Percentiles rank a stretch among this genome's conserved stretches.
These are phyloP conservation scores for Acronicta aceris DNA, from an alignment of 2,888 invertebrate genomes.

Conservation along the genomic window DNA sequence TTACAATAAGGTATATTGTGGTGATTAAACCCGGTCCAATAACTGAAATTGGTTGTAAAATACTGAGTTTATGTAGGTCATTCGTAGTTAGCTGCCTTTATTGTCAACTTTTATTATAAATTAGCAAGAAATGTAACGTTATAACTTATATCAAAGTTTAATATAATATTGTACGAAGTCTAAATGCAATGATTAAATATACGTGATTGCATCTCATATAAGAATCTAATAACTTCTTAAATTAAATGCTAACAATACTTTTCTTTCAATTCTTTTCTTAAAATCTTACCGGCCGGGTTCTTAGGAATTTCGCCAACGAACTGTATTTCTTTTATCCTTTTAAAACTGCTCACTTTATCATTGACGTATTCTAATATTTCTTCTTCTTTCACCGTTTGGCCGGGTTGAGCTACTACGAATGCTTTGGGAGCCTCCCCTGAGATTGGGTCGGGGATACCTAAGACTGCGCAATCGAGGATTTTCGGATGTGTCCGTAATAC, in stretches of 20 bases:
- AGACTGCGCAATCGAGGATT: conserved; percentile 94
- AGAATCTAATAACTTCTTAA: not conserved
- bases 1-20: not conserved
- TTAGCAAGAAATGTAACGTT: no score
- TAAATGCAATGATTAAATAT: conserved; percentile 30
- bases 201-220: conserved; percentile 10
- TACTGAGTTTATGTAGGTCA: not conserved
- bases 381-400: conserved; percentile 79
- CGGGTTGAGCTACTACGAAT: conserved; percentile 89
- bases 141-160: no score
- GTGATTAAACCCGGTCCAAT: not conserved
- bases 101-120: not conserved
- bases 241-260: conserved; percentile 66
- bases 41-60: not conserved
- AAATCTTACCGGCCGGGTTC: conserved; percentile 93
- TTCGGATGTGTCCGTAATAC: conserved; percentile 92
- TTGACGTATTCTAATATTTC: conserved; percentile 91
- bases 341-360: conserved; percentile 92
- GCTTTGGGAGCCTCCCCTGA: conserved; percentile 95
- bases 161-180: conserved; percentile 7
- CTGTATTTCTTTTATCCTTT: conserved; percentile 91
- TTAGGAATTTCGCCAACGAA: conserved; percentile 93
- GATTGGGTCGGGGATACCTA: conserved; percentile 92
- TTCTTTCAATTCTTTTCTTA: conserved; percentile 90
- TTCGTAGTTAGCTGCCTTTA: not conserved